phyloP scores from a whole-genome alignment of 2,797 vertebrate genomes.

The Taenioides sp. region DNA sequence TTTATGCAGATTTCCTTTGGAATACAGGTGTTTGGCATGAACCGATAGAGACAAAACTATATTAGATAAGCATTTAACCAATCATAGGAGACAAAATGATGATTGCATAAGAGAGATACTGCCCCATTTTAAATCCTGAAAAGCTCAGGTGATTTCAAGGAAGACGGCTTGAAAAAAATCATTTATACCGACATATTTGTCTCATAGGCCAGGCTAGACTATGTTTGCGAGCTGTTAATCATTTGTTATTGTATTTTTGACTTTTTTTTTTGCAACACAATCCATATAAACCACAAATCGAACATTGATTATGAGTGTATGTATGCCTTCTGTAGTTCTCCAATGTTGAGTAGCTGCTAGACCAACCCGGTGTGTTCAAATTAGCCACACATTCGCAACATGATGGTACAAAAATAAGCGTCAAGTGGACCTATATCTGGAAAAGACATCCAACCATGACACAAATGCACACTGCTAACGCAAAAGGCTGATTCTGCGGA shows the following conservation, averaged over 20 bases:
- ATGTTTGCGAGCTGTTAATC: background rate
- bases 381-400: constrained; percentile 18
- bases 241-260: background rate
- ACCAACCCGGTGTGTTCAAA: constrained; percentile 16
- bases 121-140: background rate
- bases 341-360: constrained; percentile 19
- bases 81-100: background rate
- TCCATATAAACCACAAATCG: background rate
- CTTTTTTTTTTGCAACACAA: background rate
- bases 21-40: no score
- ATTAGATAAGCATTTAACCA: background rate
- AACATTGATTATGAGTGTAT: background rate
- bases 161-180: background rate
- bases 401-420: constrained; percentile 8
- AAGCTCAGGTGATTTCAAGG: background rate
- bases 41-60: background rate
- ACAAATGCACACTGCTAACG: constrained; percentile 15
- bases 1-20: no score
- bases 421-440: constrained; percentile 7
- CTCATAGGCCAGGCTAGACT: background rate
- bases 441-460: constrained; percentile 15
- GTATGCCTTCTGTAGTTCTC: constrained; percentile 7
- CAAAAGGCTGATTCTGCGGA: constrained; percentile 28
- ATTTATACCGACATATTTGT: background rate
- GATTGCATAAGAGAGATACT: background rate